These are phyloP conservation scores for Archegozetes longisetosus DNA, from an alignment of 1,140 invertebrate species.

Conservation along the genomic window DNA sequence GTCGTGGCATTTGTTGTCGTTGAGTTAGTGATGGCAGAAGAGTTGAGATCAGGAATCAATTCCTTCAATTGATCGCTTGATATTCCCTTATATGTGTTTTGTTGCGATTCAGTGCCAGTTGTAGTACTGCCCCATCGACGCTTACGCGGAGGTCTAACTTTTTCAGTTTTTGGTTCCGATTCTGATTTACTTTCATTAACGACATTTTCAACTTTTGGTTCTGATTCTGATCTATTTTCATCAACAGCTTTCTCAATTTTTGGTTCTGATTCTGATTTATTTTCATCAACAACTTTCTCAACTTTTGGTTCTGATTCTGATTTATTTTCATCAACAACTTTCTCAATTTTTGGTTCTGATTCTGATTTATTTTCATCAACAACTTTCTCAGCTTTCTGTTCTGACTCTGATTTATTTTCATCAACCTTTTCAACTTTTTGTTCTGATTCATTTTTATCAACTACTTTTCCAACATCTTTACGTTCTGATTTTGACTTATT, in stretches of 20 bases:
- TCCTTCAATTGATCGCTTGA: conserved; percentile 12
- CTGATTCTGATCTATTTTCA: neutral
- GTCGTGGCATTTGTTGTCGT: neutral
- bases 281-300: neutral
- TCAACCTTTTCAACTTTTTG: neutral
- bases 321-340: no score
- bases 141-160: neutral
- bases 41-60: conserved; percentile 4
- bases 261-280: no score
- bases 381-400: conserved; percentile 18
- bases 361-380: conserved; percentile 35
- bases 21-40: no score
- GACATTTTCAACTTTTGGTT: neutral
- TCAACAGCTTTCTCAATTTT: neutral
- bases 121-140: conserved; percentile 2
- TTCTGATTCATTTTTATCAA: neutral
- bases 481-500: neutral
- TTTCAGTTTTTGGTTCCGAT: neutral
- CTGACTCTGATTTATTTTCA: neutral
- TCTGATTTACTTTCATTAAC: neutral
- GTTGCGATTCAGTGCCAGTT: neutral
- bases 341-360: conserved; percentile 20
- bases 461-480: neutral
- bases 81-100: conserved; percentile 6
- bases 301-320: neutral